Evolutionary conservation across 2,888 invertebrate genomes (phyloP).

Genomic region (Sarcophaga subvicina): DNA sequence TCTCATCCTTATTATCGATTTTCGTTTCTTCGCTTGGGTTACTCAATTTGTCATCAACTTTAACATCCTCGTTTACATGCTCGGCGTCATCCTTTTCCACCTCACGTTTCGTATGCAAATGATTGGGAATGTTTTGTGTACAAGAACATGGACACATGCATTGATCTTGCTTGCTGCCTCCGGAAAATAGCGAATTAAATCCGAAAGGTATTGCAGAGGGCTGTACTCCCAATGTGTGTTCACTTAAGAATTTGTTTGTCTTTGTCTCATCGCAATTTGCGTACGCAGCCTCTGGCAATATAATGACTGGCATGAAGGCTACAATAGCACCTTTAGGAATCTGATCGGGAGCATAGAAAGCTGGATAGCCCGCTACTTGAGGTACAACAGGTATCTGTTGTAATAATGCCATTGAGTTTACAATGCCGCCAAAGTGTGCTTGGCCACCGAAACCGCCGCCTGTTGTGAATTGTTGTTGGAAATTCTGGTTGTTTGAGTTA

Average conservation of each 20-base stretch:
- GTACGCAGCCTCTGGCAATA: conserved; percentile 86
- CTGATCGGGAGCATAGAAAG: conserved; percentile 79
- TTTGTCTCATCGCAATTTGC: conserved; percentile 79
- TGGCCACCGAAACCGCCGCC: conserved; percentile 73
- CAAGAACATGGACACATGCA: conserved; percentile 81
- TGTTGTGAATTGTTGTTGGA: conserved; percentile 70
- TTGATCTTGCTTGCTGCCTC: conserved; percentile 76
- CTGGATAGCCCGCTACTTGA: conserved; percentile 78
- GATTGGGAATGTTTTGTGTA: conserved; percentile 78
- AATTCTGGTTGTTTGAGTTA: conserved; percentile 66
- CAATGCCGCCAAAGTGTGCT: conserved; percentile 78
- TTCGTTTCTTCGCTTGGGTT: not conserved
- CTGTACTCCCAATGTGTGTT: conserved; percentile 77
- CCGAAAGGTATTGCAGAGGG: conserved; percentile 76
- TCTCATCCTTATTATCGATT: too few relatives aligned
- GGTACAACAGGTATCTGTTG: conserved; percentile 80
- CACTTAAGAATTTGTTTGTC: conserved; percentile 67
- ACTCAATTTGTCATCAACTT: too few relatives aligned
- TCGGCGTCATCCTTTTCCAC: conserved; percentile 44
- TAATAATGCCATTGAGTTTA: conserved; percentile 79
- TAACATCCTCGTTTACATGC: not conserved
- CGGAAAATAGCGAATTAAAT: conserved; percentile 76
- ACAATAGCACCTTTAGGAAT: conserved; percentile 85
- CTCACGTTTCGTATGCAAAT: conserved; percentile 75
- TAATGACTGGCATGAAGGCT: conserved; percentile 88